A percentile compares a stretch with the other conserved stretches of the same genome.
These are phyloP conservation scores for Cyphotilapia sp. DNA, from an alignment of 2,113 vertebrate genomes.

Conservation along the genomic window DNA sequence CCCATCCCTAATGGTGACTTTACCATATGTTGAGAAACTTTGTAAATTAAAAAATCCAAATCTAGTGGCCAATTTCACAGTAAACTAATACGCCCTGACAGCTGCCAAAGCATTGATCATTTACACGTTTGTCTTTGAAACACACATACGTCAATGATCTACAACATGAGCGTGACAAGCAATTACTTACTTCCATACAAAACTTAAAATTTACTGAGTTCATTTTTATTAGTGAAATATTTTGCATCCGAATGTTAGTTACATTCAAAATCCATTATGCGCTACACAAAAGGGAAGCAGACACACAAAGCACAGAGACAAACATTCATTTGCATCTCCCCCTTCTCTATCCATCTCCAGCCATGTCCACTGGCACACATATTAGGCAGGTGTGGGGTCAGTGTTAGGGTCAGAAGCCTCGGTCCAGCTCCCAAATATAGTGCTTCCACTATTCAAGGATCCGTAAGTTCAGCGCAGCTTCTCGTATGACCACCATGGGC, in stretches of 20 bases:
- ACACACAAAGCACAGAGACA: background rate
- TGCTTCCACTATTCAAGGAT: constrained; percentile 50
- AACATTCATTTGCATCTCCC: background rate
- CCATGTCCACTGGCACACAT: constrained; percentile 3
- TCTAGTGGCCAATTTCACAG: background rate
- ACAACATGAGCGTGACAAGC: background rate
- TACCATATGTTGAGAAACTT: background rate
- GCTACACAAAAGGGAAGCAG: background rate
- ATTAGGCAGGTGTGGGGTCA: constrained; percentile 67
- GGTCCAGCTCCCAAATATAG: constrained; percentile 72
- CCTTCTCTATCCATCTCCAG: background rate
- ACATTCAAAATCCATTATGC: background rate
- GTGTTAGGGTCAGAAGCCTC: constrained; percentile 46
- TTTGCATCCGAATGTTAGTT: background rate
- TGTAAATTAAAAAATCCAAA: background rate
- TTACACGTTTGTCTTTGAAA: background rate
- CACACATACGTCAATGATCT: too few species aligned
- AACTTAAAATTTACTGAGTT: background rate
- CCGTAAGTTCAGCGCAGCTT: constrained; percentile 27
- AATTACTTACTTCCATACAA: background rate
- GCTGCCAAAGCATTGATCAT: background rate
- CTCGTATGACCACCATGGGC: constrained; percentile 48
- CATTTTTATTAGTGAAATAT: background rate
- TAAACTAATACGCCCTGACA: background rate
- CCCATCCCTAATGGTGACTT: background rate